phyloP scores from a whole-genome alignment of 2,888 invertebrate genomes.

The Campoletis raptor region DNA sequence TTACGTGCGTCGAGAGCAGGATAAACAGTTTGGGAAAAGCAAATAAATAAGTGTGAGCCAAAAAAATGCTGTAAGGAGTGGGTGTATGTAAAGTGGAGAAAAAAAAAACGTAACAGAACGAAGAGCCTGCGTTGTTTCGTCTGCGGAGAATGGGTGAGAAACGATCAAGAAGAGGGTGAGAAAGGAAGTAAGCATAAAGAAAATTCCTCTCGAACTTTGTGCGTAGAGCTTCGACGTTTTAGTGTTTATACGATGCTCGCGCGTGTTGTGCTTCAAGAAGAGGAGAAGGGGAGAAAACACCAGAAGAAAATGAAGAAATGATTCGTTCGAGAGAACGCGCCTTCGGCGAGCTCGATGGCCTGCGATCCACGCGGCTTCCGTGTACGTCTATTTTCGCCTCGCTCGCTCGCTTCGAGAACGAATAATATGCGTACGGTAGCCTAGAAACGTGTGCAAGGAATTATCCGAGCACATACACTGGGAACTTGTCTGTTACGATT shows the following conservation, averaged over 20 bases:
- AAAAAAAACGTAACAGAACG: background rate
- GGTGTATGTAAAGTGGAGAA: slow-evolving; percentile 1
- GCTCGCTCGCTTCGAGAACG: slow-evolving; percentile 35
- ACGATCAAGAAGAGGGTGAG: background rate
- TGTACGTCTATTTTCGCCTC: slow-evolving; percentile 72
- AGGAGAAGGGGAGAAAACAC: slow-evolving; percentile 4
- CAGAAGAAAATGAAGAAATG: slow-evolving; percentile 31
- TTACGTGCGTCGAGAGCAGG: slow-evolving; percentile 42
- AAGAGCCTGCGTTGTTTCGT: background rate
- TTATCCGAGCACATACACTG: slow-evolving; percentile 18
- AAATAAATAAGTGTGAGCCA: slow-evolving; percentile 38
- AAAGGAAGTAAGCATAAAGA: slow-evolving; percentile 34
- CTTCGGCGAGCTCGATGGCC: slow-evolving; percentile 44
- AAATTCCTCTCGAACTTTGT: slow-evolving; percentile 35
- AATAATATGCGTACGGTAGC: slow-evolving; percentile 37
- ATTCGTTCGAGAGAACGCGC: slow-evolving; percentile 36
- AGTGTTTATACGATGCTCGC: slow-evolving; percentile 25
- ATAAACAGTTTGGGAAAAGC: slow-evolving; percentile 43
- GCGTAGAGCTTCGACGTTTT: background rate
- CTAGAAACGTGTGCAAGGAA: slow-evolving; percentile 52
- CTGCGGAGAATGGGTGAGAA: background rate
- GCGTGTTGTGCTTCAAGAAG: background rate
- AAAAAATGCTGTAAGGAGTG: background rate
- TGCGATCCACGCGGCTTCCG: slow-evolving; percentile 70
- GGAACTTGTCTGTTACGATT: slow-evolving; percentile 25